Percentiles rank a stretch among this genome's conserved stretches.
Evolutionary conservation across 1,140 invertebrate genomes (phyloP).

Genomic region (Lasioglossum albipes): DNA sequence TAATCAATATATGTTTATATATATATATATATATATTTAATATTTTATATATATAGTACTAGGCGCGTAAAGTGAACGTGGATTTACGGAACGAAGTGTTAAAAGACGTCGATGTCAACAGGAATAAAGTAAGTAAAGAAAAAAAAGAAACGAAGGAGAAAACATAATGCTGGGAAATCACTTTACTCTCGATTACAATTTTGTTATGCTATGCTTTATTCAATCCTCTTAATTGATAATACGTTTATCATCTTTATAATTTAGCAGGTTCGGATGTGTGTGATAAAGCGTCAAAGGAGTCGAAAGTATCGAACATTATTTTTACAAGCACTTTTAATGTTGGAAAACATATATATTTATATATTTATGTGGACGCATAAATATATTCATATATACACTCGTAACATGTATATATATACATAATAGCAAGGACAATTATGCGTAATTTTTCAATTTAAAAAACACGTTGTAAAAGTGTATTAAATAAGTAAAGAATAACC

Average conservation of each 20-base stretch:
- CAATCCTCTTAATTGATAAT: constrained; percentile 20
- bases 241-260: constrained; percentile 28
- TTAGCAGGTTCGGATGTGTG: constrained; percentile 40
- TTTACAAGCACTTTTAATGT: constrained; percentile 48
- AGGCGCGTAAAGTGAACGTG: constrained; percentile 27
- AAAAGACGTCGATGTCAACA: neutral
- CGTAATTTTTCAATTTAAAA: constrained; percentile 38
- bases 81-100: constrained; percentile 11
- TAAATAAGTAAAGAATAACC: constrained; percentile 15
- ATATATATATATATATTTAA: constrained; percentile 68
- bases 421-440: constrained; percentile 7
- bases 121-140: constrained; percentile 35
- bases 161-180: constrained; percentile 9
- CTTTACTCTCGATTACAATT: constrained; percentile 22
- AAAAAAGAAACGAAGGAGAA: neutral
- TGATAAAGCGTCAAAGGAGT: constrained; percentile 33
- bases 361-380: neutral
- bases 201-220: constrained; percentile 17
- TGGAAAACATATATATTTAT: constrained; percentile 20
- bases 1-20: constrained; percentile 68
- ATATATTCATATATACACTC: constrained; percentile 19
- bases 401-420: constrained; percentile 3
- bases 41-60: constrained; percentile 63
- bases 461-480: constrained; percentile 23
- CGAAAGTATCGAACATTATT: constrained; percentile 37